Percentiles rank a stretch among this genome's conserved stretches.
phyloP scores from a whole-genome alignment of 2,888 invertebrate species.

The Lasiommata megera region DNA sequence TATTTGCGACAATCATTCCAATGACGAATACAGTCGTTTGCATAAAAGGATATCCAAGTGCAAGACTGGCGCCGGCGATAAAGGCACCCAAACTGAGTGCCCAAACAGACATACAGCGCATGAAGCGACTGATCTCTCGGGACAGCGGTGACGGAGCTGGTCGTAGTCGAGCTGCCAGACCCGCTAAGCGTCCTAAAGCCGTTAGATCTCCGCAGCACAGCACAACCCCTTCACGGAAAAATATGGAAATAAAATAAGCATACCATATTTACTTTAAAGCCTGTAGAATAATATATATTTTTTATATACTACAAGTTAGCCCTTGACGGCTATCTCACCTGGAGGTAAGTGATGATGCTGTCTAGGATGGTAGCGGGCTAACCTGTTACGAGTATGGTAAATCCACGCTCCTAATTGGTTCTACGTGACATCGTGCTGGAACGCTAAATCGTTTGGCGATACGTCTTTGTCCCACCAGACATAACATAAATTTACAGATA shows the following conservation, averaged over 20 bases:
- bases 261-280: too few species aligned
- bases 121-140: constrained; percentile 97
- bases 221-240: constrained; percentile 78
- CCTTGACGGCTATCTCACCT: too few species aligned
- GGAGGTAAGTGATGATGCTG: too few species aligned
- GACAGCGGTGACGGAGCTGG: constrained; percentile 98
- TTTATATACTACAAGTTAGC: too few species aligned
- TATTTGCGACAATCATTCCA: constrained; percentile 98
- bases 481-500: too few species aligned
- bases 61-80: constrained; percentile 96
- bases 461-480: too few species aligned
- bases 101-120: constrained; percentile 96
- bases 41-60: constrained; percentile 97
- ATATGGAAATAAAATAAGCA: neutral
- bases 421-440: too few species aligned
- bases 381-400: too few species aligned
- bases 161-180: constrained; percentile 93
- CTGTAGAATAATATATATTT: too few species aligned
- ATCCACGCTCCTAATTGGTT: too few species aligned
- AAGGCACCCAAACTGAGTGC: constrained; percentile 94
- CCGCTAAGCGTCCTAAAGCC: constrained; percentile 95
- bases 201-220: constrained; percentile 92
- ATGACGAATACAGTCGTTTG: constrained; percentile 99
- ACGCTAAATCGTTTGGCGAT: too few species aligned
- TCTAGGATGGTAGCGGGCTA: too few species aligned